phyloP scores from a whole-genome alignment of 2,113 vertebrate genomes.

The Clarias gariepinus region DNA sequence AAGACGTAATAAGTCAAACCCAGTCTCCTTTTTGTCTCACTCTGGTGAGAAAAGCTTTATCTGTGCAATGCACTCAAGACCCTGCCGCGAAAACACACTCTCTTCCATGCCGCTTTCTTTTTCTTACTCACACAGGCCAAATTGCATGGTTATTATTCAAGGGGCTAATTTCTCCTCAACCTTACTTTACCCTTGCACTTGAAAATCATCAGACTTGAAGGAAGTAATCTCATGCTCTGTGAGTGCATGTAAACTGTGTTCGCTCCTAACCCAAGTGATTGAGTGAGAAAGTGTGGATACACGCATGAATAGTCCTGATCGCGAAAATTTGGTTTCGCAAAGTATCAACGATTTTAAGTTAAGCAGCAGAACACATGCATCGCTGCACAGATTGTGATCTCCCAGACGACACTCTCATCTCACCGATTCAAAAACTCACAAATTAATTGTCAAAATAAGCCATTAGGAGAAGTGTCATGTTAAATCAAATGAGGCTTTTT shows the following conservation, averaged over 20 bases:
- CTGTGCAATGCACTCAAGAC: neutral
- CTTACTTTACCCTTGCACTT: neutral
- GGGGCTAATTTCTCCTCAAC: conserved; percentile 6
- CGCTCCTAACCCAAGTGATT: neutral
- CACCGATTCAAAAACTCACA: neutral
- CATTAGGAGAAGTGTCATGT: neutral
- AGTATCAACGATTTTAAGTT: neutral
- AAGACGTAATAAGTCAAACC: neutral
- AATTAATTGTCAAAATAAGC: neutral
- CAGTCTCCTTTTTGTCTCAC: neutral
- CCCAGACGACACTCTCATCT: conserved; percentile 18
- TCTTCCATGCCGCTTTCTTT: neutral
- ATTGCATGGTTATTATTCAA: conserved; percentile 10
- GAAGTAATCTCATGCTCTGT: neutral
- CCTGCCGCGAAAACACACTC: neutral
- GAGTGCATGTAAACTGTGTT: neutral
- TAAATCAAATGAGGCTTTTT: neutral
- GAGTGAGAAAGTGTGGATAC: conserved; percentile 11
- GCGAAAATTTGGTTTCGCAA: neutral
- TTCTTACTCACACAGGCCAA: neutral
- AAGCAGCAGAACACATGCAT: neutral
- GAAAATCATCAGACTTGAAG: neutral
- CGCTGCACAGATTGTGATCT: neutral
- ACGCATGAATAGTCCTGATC: neutral
- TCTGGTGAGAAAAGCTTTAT: conserved; percentile 27